Percentiles rank a stretch among this genome's conserved stretches.
phyloP scores from a whole-genome alignment of 2,888 invertebrate genomes.

The Trissonchulus sp. region DNA sequence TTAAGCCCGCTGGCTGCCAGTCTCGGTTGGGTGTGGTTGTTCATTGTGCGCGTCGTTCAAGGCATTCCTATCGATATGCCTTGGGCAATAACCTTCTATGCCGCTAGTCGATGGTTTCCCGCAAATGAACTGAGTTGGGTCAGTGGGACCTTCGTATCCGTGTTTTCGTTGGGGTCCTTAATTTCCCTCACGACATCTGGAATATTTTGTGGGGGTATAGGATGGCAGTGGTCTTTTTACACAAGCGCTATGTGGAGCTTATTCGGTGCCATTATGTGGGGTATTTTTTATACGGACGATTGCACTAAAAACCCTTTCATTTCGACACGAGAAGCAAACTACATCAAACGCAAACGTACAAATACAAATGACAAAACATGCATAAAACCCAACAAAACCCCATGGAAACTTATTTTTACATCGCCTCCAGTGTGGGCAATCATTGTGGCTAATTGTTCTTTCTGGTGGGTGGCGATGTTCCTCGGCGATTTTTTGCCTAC shows the following conservation, averaged over 20 bases:
- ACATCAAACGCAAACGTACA: neutral
- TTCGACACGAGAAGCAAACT: neutral
- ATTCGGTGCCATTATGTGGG: neutral
- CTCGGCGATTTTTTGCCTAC: neutral
- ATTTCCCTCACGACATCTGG: neutral
- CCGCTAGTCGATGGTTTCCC: neutral
- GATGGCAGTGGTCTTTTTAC: neutral
- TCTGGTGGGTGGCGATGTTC: neutral
- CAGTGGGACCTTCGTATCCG: neutral
- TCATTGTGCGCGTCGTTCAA: neutral
- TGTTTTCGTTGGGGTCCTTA: neutral
- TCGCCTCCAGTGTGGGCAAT: neutral
- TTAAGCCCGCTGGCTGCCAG: neutral
- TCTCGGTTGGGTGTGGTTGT: neutral
- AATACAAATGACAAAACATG: neutral
- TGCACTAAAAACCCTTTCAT: neutral
- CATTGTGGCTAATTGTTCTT: neutral
- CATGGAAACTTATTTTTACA: slow-evolving; percentile 5
- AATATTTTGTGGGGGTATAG: neutral
- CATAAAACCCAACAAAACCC: neutral
- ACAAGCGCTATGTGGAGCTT: too few species aligned
- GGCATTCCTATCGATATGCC: neutral
- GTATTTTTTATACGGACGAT: neutral
- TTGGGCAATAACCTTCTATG: neutral
- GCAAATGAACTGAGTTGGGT: neutral